Evolutionary conservation across 2,888 invertebrate species (phyloP).

Genomic region (Drosophila prolongata): DNA sequence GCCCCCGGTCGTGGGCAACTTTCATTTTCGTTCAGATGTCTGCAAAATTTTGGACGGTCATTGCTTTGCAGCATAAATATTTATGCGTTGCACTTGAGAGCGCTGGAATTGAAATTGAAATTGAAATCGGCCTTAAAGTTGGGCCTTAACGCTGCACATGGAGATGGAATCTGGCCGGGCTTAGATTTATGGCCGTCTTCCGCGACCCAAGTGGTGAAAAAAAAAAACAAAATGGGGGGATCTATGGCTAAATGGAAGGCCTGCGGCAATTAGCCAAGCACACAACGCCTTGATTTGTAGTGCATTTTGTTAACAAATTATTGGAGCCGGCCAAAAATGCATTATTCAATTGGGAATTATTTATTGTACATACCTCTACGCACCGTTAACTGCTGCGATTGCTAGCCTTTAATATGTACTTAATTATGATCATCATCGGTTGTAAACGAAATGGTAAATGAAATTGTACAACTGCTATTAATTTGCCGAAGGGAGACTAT

Average conservation of each 20-base stretch:
- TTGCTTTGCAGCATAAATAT: slow-evolving; percentile 67
- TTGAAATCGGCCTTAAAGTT: slow-evolving; percentile 28
- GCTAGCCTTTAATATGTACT: slow-evolving; percentile 9
- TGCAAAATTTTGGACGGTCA: slow-evolving; percentile 62
- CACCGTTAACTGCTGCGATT: slow-evolving; percentile 53
- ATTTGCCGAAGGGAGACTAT: slow-evolving; percentile 26
- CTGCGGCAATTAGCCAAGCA: slow-evolving; percentile 29
- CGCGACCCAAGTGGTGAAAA: slow-evolving; percentile 53
- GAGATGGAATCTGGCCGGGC: slow-evolving; percentile 12
- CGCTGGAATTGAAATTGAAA: slow-evolving; percentile 49
- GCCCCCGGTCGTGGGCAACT: slow-evolving; percentile 49
- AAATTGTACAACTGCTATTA: slow-evolving; percentile 40
- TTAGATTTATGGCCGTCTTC: slow-evolving; percentile 69
- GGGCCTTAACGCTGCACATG: not conserved
- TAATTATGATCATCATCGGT: slow-evolving; percentile 54
- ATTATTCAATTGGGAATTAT: slow-evolving; percentile 64
- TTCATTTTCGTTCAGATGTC: slow-evolving; percentile 53
- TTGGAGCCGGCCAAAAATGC: slow-evolving; percentile 52
- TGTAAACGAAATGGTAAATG: slow-evolving; percentile 35
- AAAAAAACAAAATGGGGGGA: not conserved
- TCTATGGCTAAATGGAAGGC: not conserved
- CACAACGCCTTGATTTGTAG: slow-evolving; percentile 27
- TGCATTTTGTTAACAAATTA: slow-evolving; percentile 72
- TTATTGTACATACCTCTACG: slow-evolving; percentile 44
- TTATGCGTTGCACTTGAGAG: slow-evolving; percentile 76